Conservation (phyloP, 2,113 vertebrate genomes). For the Coptodon bakossiorum region DNA sequence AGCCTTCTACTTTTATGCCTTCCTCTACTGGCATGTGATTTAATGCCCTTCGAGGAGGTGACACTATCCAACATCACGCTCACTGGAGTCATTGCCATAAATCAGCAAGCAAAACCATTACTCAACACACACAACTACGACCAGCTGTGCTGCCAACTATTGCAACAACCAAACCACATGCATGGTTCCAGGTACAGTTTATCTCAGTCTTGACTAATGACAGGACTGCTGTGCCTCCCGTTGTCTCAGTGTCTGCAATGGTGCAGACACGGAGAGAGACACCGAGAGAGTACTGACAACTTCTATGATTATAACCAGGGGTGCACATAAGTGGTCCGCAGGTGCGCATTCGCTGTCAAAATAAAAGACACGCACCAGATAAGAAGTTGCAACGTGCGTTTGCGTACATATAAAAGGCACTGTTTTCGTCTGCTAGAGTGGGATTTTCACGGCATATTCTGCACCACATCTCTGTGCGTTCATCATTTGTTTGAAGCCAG, state of each 20-base stretch:
- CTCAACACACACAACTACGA: background rate
- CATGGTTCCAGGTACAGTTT: background rate
- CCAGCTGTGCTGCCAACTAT: background rate
- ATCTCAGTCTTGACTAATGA: background rate
- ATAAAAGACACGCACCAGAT: background rate
- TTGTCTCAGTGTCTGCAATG: background rate
- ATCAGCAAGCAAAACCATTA: background rate
- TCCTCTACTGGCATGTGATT: background rate
- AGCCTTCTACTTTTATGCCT: background rate
- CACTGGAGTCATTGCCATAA: background rate
- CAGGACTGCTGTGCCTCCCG: background rate
- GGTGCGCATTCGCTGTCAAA: background rate
- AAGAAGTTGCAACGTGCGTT: accelerated
- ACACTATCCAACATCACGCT: background rate
- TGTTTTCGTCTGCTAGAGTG: background rate
- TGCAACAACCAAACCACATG: background rate
- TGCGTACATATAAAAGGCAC: accelerated
- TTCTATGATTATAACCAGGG: background rate
- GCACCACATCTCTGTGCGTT: background rate
- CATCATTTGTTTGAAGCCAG: background rate
- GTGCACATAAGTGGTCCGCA: background rate
- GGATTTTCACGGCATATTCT: accelerated
- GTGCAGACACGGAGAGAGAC: background rate
- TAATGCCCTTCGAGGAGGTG: background rate
- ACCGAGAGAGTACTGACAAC: background rate